These are phyloP conservation scores for Melinaea menophilus DNA, from an alignment of 2,888 invertebrate genomes.

Conservation along the genomic window DNA sequence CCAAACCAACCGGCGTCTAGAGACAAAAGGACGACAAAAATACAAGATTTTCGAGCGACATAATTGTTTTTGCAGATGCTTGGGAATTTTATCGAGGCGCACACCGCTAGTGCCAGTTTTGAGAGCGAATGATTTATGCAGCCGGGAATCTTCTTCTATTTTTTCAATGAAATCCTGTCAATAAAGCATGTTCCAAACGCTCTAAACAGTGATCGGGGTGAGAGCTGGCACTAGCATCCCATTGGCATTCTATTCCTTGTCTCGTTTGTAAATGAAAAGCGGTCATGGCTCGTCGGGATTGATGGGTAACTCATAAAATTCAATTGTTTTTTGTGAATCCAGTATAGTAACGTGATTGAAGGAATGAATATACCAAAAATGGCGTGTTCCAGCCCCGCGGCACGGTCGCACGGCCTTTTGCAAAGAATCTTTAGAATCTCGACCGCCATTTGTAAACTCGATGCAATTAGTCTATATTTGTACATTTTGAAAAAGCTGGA, in stretches of 20 bases:
- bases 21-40: constrained; percentile 55
- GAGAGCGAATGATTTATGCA: constrained; percentile 44
- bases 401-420: constrained; percentile 24
- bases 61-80: constrained; percentile 71
- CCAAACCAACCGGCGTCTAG: constrained; percentile 46
- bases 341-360: constrained; percentile 25
- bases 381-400: constrained; percentile 18
- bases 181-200: constrained; percentile 32
- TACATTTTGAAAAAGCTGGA: constrained; percentile 19
- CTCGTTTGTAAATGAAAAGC: constrained; percentile 23
- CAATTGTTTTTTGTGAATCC: constrained; percentile 15
- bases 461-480: constrained; percentile 26
- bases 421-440: constrained; percentile 24
- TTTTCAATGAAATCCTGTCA: constrained; percentile 35
- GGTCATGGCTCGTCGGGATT: constrained; percentile 7
- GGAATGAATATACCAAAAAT: constrained; percentile 27
- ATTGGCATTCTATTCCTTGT: constrained; percentile 28
- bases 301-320: constrained; percentile 23
- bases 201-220: constrained; percentile 28
- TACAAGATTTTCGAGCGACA: constrained; percentile 63
- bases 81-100: constrained; percentile 56
- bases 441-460: constrained; percentile 27
- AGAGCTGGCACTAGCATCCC: constrained; percentile 28
- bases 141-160: constrained; percentile 33
- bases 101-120: constrained; percentile 70